Conservation (phyloP, 2,113 vertebrate genomes). For the Leptobrachium ailaonicum region DNA sequence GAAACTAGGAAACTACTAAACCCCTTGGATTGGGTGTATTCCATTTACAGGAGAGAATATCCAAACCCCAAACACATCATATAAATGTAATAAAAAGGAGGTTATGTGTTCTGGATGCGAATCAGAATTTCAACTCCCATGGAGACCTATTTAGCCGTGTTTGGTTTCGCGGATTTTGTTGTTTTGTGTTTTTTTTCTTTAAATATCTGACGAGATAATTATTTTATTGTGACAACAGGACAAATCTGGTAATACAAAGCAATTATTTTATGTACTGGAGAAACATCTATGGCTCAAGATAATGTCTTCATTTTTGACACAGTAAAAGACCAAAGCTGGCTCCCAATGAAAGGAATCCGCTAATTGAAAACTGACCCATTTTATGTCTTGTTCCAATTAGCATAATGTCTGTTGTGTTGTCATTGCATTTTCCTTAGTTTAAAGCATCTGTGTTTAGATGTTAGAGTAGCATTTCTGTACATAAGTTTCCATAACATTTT, state of each 20-base stretch:
- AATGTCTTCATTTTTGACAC: conserved; percentile 39
- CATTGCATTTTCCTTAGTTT: conserved; percentile 36
- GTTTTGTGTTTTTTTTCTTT: neutral
- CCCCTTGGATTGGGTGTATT: too few relatives aligned
- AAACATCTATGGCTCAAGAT: conserved; percentile 6
- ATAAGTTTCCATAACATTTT: conserved; percentile 43
- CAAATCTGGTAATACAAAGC: conserved; percentile 18
- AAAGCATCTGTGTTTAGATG: conserved; percentile 46
- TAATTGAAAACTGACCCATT: conserved; percentile 40
- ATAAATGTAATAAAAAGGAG: too few relatives aligned
- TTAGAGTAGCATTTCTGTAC: conserved; percentile 38
- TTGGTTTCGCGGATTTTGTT: neutral
- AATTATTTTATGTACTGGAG: conserved; percentile 6
- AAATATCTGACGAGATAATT: conserved; percentile 24
- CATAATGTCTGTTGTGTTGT: conserved; percentile 45
- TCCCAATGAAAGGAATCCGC: conserved; percentile 31
- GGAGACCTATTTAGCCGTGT: neutral
- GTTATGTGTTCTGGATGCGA: neutral
- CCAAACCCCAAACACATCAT: too few relatives aligned
- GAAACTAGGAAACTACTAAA: too few relatives aligned
- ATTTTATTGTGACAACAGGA: conserved; percentile 28
- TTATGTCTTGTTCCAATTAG: conserved; percentile 42
- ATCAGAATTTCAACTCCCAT: neutral
- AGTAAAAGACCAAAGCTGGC: conserved; percentile 33
- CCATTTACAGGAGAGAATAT: too few relatives aligned